A percentile compares a stretch with the other conserved stretches of the same genome.
Evolutionary conservation across 2,113 vertebrate genomes (phyloP).

Genomic region (Penelope pileata): DNA sequence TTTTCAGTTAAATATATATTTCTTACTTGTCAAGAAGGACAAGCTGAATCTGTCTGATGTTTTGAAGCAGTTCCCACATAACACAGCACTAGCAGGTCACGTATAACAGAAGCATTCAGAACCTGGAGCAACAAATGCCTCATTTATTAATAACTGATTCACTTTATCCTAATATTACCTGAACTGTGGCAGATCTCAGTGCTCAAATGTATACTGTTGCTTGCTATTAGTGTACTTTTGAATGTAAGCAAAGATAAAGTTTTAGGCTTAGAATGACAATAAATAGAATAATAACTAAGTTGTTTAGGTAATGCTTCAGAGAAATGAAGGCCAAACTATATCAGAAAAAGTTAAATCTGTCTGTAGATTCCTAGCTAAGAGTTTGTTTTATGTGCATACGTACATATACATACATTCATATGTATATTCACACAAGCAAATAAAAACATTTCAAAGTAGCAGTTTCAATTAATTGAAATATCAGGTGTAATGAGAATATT

Average conservation of each 20-base stretch:
- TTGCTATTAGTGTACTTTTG: not conserved
- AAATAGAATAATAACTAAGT: not conserved
- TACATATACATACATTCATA: not conserved
- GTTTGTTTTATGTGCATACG: not conserved
- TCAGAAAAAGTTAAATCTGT: accelerated
- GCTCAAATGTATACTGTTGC: not conserved
- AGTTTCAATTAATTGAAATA: not conserved
- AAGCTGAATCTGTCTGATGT: not conserved
- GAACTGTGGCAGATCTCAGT: not conserved
- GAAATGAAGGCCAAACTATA: not conserved
- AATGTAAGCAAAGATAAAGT: not conserved
- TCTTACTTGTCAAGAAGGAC: not conserved
- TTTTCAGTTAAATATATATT: not conserved
- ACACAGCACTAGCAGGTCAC: not conserved
- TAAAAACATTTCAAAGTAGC: not conserved
- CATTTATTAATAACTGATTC: not conserved
- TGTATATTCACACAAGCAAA: not conserved
- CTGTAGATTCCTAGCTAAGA: not conserved
- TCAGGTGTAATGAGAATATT: not conserved
- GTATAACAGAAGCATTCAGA: not conserved
- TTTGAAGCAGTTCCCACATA: not conserved
- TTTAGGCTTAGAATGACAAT: not conserved
- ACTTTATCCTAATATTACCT: not conserved
- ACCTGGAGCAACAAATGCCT: not conserved
- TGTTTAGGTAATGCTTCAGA: not conserved